Evolutionary conservation across 2,113 vertebrate genomes (phyloP).

Genomic region (Pristiophorus japonicus): DNA sequence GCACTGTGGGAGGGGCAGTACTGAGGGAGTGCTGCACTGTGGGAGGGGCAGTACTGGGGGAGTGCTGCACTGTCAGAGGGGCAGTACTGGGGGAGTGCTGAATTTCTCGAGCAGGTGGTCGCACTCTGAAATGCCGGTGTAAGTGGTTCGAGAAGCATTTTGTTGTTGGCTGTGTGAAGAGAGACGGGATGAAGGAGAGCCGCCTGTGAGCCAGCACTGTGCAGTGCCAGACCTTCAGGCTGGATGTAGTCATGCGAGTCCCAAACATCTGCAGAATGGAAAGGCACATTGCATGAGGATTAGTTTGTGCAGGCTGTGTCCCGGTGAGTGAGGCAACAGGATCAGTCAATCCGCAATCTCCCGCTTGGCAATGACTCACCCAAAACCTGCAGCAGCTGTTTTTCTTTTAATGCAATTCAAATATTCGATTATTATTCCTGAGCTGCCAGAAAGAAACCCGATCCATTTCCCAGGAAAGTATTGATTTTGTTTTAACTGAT

Average conservation of each 20-base stretch:
- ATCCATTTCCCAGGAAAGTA: not conserved
- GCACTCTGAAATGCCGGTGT: not conserved
- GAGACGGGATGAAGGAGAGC: not conserved
- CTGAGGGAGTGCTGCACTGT: not conserved
- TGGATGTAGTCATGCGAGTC: not conserved
- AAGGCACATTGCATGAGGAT: not conserved
- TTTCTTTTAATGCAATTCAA: not conserved
- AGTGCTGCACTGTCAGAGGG: not conserved
- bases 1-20: not conserved
- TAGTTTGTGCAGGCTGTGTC: too few species aligned
- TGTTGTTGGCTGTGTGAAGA: not conserved
- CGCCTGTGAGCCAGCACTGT: not conserved
- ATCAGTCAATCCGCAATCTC: not conserved
- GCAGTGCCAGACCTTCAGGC: not conserved
- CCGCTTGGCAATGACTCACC: not conserved
- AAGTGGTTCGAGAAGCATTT: not conserved
- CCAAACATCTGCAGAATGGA: not conserved
- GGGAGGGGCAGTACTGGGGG: not conserved
- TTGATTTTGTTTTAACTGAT: conserved; percentile 2
- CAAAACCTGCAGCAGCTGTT: not conserved
- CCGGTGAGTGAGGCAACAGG: not conserved
- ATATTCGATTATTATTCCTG: not conserved
- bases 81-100: not conserved
- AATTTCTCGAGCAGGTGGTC: not conserved
- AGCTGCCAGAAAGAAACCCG: not conserved